Base-by-base conservation (phyloP, 2,113 vertebrate species). In the Lepus europaeus region DNA sequence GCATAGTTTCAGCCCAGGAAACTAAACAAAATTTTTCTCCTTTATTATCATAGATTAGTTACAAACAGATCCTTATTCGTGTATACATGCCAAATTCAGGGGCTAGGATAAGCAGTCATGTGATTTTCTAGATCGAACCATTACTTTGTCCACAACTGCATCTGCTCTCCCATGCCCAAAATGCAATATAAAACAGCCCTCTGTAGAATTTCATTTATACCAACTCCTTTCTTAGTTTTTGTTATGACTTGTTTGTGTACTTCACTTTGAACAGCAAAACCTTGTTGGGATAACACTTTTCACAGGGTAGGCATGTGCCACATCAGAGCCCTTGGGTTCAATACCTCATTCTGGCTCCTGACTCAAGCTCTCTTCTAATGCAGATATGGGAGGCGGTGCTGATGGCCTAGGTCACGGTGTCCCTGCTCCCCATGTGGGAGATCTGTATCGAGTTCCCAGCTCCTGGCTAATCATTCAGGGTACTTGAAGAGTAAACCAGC, bases 221-320 rank as follows among this genome's bases (percentile, higher is more conserved):
- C 56, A 59, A 5, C 56, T 33, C 27, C 63, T 53, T 83, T 72
- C 33, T 25, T 31, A 59, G 29, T 17, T 85, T 27, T 25, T 39
- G 19, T 70, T 93, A 84, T 27, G 22, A 23, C n/a, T 20, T 76
- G 8, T 53, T 64, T 93, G 68, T 16, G 20, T 8, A 51, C 33
- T 70, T 94, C 66, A 56, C 59, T 90, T 95, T 81, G 73, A 97
- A 61, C 9, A 86, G 66, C 51, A 45, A 95, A 94, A 56, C 13
- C 36, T 86, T 96, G 61, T 86, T 92, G 87, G 92, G 49, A 27
- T 80, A 89, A 78, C 36, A 91, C 86, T 97, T 97, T 96, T 93
- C 90, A 17, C 19, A 59, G 56, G 56, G 56, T 59, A 6, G 56
- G 56, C 56, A 19, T 45, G 45, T 45, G 45, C 45, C 45, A 45